Evolutionary conservation across 2,888 invertebrate genomes (phyloP).

Genomic region (Julus scandinavius): DNA sequence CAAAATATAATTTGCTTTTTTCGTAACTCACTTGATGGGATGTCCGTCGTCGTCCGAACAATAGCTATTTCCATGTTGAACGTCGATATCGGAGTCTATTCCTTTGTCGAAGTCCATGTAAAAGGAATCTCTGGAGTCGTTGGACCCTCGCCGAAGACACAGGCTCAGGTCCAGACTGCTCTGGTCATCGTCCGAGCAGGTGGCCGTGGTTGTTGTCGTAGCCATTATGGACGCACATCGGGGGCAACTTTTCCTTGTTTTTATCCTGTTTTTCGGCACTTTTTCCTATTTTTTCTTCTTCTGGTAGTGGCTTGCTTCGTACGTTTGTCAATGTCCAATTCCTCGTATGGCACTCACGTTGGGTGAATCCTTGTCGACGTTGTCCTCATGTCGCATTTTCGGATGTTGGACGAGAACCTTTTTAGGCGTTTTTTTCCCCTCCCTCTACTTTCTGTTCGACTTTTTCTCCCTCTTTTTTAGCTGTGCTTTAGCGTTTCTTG

Average conservation of each 20-base stretch:
- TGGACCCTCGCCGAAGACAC: conserved; percentile 84
- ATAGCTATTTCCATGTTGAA: conserved; percentile 29
- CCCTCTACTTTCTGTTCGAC: background rate
- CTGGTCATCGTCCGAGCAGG: conserved; percentile 74
- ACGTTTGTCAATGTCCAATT: too few relatives aligned
- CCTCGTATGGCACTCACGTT: too few relatives aligned
- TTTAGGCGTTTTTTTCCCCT: too few relatives aligned
- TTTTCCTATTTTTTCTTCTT: too few relatives aligned
- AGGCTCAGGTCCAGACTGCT: conserved; percentile 83
- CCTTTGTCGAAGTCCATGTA: conserved; percentile 91
- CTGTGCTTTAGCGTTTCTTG: background rate
- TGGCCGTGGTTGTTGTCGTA: background rate
- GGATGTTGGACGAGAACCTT: too few relatives aligned
- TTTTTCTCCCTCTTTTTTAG: background rate
- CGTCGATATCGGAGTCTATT: conserved; percentile 80
- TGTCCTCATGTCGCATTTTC: too few relatives aligned
- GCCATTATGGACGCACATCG: too few relatives aligned
- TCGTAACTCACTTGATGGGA: background rate
- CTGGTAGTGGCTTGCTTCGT: too few relatives aligned
- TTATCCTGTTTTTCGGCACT: too few relatives aligned
- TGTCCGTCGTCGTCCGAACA: conserved; percentile 26
- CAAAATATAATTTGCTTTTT: too few relatives aligned
- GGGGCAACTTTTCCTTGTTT: too few relatives aligned
- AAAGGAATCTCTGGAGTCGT: conserved; percentile 87
- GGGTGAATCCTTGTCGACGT: too few relatives aligned